Conservation (phyloP, 2,888 invertebrate genomes). For the Phyto melanocephala region DNA sequence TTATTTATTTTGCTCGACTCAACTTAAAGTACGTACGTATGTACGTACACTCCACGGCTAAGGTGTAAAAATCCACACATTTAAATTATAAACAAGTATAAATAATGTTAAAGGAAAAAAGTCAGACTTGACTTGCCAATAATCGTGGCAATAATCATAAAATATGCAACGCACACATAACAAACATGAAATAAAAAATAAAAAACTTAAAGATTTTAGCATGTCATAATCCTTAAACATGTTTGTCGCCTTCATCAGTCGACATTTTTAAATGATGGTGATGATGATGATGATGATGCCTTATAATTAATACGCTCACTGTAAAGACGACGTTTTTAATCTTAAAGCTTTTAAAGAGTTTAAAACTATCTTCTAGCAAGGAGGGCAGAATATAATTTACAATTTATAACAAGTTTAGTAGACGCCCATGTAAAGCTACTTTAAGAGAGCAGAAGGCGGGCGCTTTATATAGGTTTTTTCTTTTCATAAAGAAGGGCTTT, state of each 20-base stretch:
- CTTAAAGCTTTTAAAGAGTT: not conserved
- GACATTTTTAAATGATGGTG: too few relatives aligned
- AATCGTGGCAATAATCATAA: conserved; percentile 56
- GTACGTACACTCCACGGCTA: conserved; percentile 9
- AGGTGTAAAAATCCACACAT: conserved; percentile 63
- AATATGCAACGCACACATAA: conserved; percentile 52
- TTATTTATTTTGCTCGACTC: conserved; percentile 31
- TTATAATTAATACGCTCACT: conserved; percentile 61
- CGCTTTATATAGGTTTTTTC: conserved; percentile 21
- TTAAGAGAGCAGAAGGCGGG: conserved; percentile 54
- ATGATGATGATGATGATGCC: conserved; percentile 28
- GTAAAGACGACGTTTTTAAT: conserved; percentile 32
- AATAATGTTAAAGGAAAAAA: conserved; percentile 37
- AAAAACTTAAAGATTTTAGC: conserved; percentile 32
- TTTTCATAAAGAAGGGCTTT: conserved; percentile 30
- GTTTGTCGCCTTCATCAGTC: conserved; percentile 28
- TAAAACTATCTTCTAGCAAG: conserved; percentile 1
- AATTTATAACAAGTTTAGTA: conserved; percentile 61
- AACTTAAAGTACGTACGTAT: too few relatives aligned
- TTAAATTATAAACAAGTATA: conserved; percentile 54
- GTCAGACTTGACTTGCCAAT: conserved; percentile 44
- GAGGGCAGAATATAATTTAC: conserved; percentile 51
- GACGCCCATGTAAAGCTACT: conserved; percentile 63
- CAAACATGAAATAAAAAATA: not conserved
- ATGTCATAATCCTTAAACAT: conserved; percentile 63